Evolutionary conservation across 2,113 vertebrate species (phyloP).

Genomic region (Paramormyrops kingsleyae): DNA sequence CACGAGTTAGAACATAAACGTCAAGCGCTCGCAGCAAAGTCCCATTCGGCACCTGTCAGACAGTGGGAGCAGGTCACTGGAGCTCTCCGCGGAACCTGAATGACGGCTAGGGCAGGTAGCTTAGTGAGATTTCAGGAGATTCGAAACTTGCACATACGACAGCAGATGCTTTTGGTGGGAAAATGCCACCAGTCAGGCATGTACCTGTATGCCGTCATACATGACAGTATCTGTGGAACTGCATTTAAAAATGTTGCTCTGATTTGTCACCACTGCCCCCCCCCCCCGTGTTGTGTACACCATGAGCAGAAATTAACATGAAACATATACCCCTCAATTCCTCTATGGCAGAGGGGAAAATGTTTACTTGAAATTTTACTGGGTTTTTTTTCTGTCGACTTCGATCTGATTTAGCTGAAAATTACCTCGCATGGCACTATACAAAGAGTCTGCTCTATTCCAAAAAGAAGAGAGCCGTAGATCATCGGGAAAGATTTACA

Average conservation of each 20-base stretch:
- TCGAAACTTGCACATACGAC: not conserved
- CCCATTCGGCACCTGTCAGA: not conserved
- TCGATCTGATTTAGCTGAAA: not conserved
- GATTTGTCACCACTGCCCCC: not conserved
- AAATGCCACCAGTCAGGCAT: not conserved
- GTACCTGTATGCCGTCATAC: not conserved
- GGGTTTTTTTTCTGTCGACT: not conserved
- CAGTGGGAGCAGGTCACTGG: not conserved
- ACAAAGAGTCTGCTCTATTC: not conserved
- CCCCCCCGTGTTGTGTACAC: not conserved
- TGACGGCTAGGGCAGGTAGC: not conserved
- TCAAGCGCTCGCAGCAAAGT: not conserved
- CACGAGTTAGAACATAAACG: constrained; percentile 23
- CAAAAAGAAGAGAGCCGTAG: not conserved
- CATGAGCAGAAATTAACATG: not conserved
- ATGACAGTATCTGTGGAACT: not conserved
- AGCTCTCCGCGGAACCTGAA: not conserved
- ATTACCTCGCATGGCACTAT: not conserved
- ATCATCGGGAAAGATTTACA: constrained; percentile 9
- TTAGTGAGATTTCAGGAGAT: not conserved
- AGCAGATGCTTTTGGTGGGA: not conserved
- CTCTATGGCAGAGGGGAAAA: not conserved
- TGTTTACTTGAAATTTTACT: not conserved
- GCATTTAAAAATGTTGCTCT: not conserved
- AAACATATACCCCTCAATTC: not conserved